These are phyloP conservation scores for Antennarius maculatus DNA, from an alignment of 2,797 vertebrate genomes.

Conservation along the genomic window DNA sequence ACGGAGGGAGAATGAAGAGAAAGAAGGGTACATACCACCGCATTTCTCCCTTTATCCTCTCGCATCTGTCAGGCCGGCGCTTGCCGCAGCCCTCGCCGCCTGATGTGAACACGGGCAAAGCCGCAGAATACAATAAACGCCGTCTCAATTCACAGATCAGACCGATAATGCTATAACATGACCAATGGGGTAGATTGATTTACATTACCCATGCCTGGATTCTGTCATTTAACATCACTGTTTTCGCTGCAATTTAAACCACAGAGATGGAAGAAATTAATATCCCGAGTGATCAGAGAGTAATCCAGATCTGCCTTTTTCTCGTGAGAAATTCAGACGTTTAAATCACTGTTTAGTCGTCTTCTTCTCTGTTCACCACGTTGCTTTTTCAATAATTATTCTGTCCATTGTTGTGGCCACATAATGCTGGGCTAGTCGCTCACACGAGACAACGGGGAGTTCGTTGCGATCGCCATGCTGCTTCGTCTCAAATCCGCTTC, in stretches of 20 bases:
- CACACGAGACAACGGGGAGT: slow-evolving; percentile 66
- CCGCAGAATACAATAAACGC: slow-evolving; percentile 56
- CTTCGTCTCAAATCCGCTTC: slow-evolving; percentile 45
- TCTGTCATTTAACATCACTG: slow-evolving; percentile 31
- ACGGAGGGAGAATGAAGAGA: slow-evolving; percentile 18
- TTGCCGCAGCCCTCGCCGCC: slow-evolving; percentile 79
- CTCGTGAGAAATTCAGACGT: slow-evolving; percentile 41
- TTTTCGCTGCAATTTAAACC: slow-evolving; percentile 54
- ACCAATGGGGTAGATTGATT: slow-evolving; percentile 23
- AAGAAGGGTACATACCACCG: slow-evolving; percentile 77
- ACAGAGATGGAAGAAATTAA: slow-evolving; percentile 49
- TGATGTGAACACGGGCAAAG: slow-evolving; percentile 73
- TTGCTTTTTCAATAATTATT: slow-evolving; percentile 81
- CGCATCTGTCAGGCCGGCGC: slow-evolving; percentile 78
- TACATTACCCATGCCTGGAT: slow-evolving; percentile 38
- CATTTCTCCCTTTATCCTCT: slow-evolving; percentile 69
- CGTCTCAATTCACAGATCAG: slow-evolving; percentile 36
- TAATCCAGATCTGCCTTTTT: slow-evolving; percentile 38
- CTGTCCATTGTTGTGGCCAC: slow-evolving; percentile 85
- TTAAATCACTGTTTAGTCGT: slow-evolving; percentile 49
- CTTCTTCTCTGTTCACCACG: slow-evolving; percentile 76
- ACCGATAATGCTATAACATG: slow-evolving; percentile 18
- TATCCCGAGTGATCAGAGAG: slow-evolving; percentile 32
- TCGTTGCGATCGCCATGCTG: slow-evolving; percentile 53
- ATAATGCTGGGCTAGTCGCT: slow-evolving; percentile 73